These are phyloP conservation scores for Cacatua alba DNA, from an alignment of 2,113 vertebrate species.

Conservation along the genomic window DNA sequence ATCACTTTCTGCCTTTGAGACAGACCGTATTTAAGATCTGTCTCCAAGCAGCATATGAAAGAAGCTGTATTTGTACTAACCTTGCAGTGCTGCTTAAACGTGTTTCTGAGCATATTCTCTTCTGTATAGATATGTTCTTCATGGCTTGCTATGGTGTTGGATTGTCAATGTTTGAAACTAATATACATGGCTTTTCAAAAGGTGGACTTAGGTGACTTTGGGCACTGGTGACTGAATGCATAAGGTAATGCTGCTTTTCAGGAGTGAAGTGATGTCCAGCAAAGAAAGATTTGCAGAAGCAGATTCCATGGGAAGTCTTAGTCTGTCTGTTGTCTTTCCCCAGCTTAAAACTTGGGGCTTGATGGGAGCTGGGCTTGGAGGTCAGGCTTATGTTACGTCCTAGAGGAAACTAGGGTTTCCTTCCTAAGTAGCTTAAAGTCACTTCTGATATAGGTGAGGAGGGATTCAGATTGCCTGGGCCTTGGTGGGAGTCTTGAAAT, in stretches of 20 bases:
- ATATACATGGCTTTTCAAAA: neutral
- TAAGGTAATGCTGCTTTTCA: neutral
- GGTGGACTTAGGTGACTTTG: neutral
- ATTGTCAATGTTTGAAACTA: fast-evolving
- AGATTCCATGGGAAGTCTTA: neutral
- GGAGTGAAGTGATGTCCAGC: neutral
- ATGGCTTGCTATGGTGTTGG: fast-evolving
- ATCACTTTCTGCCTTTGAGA: neutral
- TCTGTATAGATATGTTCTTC: neutral
- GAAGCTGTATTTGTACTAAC: neutral
- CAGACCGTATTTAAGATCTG: fast-evolving
- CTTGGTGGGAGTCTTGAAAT: too few species aligned
- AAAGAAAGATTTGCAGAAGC: neutral
- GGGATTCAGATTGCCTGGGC: too few species aligned
- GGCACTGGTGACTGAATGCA: neutral
- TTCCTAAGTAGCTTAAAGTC: neutral
- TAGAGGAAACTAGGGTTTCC: neutral
- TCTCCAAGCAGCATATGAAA: neutral
- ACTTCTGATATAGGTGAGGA: neutral
- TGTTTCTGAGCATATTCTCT: neutral
- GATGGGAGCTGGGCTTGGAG: neutral
- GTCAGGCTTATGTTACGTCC: neutral
- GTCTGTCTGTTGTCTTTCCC: neutral
- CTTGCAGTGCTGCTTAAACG: neutral
- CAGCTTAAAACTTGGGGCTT: neutral